These are phyloP conservation scores for Ficedula albicollis DNA, from an alignment of 2,797 vertebrate species.

Conservation along the genomic window DNA sequence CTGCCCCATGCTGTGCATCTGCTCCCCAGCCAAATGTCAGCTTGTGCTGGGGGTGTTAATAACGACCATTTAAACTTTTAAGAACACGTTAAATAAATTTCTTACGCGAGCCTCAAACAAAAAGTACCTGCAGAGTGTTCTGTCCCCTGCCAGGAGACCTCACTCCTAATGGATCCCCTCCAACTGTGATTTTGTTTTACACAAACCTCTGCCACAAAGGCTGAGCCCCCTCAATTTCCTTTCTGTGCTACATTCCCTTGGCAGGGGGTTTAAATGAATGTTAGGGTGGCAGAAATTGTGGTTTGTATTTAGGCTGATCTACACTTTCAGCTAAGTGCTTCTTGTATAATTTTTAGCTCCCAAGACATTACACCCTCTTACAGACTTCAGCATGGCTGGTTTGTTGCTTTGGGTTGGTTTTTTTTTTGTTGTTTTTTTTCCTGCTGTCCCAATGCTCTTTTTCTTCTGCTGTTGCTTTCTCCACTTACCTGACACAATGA, in stretches of 20 bases:
- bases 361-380: neutral
- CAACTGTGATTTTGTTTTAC: slow-evolving; percentile 51
- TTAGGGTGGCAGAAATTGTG: neutral
- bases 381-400: neutral
- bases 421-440: neutral
- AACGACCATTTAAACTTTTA: slow-evolving; percentile 56
- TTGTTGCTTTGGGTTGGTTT: neutral
- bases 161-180: slow-evolving; percentile 52
- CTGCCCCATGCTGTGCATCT: slow-evolving; percentile 42
- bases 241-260: neutral
- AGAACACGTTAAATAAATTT: slow-evolving; percentile 54
- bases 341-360: neutral
- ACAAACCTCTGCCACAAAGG: slow-evolving; percentile 29
- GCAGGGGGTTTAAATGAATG: slow-evolving; percentile 12
- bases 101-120: slow-evolving; percentile 38
- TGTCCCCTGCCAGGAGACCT: slow-evolving; percentile 35
- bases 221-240: slow-evolving; percentile 51
- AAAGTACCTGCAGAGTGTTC: slow-evolving; percentile 28
- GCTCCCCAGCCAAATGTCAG: slow-evolving; percentile 56
- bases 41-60: slow-evolving; percentile 54
- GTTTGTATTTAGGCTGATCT: neutral
- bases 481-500: neutral
- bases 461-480: neutral
- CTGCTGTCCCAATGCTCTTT: neutral
- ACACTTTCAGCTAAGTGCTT: neutral